These are phyloP conservation scores for Sericinus montela DNA, from an alignment of 2,888 invertebrate species.

Conservation along the genomic window DNA sequence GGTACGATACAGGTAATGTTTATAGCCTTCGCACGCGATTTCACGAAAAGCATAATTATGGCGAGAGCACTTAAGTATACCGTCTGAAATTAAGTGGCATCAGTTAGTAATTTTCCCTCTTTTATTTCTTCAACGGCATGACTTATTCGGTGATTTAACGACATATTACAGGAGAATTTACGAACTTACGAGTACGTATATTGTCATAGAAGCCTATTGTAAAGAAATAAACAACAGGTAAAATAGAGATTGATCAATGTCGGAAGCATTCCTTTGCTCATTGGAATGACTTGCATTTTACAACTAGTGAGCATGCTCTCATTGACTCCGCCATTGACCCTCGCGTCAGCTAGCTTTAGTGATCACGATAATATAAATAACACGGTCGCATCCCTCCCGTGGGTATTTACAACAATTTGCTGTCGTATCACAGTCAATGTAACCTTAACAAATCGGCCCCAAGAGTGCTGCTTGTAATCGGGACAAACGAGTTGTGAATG, in stretches of 20 bases:
- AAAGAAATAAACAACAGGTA: constrained; percentile 15
- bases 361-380: constrained; percentile 71
- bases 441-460: constrained; percentile 60
- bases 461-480: constrained; percentile 41
- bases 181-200: no score
- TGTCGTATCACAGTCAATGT: constrained; percentile 40
- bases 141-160: constrained; percentile 15
- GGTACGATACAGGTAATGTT: constrained; percentile 69
- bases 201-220: not conserved
- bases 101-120: constrained; percentile 13
- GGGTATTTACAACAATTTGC: constrained; percentile 49
- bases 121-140: constrained; percentile 14
- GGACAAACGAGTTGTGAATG: constrained; percentile 39
- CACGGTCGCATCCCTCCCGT: constrained; percentile 60
- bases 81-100: constrained; percentile 15
- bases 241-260: constrained; percentile 48
- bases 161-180: not conserved
- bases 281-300: constrained; percentile 73
- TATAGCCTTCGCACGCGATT: constrained; percentile 63
- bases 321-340: constrained; percentile 75
- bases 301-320: constrained; percentile 66
- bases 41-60: constrained; percentile 64
- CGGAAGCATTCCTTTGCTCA: constrained; percentile 70
- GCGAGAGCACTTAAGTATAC: constrained; percentile 31
- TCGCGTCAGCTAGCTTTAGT: constrained; percentile 47